A percentile compares a stretch with the other conserved stretches of the same genome.
Conservation (phyloP, 2,888 invertebrate species). For the Sturmia bella region DNA sequence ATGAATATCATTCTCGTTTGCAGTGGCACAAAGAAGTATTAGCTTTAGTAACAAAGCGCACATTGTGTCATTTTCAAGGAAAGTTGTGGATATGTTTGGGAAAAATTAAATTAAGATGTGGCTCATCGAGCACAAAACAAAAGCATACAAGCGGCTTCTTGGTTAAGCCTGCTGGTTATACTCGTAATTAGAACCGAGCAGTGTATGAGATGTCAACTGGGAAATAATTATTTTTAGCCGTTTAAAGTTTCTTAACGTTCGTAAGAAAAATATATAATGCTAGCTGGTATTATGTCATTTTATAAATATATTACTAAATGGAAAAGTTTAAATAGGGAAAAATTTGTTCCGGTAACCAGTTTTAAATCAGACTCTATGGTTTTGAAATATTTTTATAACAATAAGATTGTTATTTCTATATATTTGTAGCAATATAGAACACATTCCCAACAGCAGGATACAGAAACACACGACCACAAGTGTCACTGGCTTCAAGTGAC, state of each 20-base stretch:
- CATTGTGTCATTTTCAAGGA: not conserved
- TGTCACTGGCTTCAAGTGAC: no score
- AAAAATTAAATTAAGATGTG: constrained; percentile 24
- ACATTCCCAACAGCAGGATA: no score
- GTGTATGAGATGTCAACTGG: constrained; percentile 13
- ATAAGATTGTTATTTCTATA: no score
- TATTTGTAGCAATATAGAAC: no score
- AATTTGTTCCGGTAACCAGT: no score
- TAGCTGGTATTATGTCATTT: no score
- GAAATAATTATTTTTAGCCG: constrained; percentile 8
- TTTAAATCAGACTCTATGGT: no score
- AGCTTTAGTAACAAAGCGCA: constrained; percentile 43
- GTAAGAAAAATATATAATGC: no score
- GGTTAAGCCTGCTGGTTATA: not conserved
- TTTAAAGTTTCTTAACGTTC: constrained; percentile 6
- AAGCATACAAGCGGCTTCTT: not conserved
- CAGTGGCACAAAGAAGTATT: constrained; percentile 42
- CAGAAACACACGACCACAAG: no score
- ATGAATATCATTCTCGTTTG: constrained; percentile 44
- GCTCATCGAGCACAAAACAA: not conserved
- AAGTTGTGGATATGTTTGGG: constrained; percentile 15
- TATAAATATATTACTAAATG: no score
- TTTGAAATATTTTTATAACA: no score
- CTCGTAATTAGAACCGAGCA: constrained; percentile 21
- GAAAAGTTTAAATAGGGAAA: no score